Evolutionary conservation across 2,113 vertebrate species (phyloP).

Genomic region (Bubo blakistoni): DNA sequence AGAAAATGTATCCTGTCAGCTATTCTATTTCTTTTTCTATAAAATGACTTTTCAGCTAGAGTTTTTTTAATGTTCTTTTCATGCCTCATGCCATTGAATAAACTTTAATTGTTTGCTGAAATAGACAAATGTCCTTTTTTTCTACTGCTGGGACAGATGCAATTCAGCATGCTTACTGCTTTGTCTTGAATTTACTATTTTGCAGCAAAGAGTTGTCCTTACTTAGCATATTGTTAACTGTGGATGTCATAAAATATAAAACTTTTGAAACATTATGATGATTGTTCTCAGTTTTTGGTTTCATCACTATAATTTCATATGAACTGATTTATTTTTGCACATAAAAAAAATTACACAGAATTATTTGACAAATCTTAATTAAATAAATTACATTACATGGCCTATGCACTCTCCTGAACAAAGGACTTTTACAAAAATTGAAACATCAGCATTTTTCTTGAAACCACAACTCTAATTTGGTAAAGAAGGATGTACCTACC

Average conservation of each 20-base stretch:
- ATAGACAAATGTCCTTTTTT: not conserved
- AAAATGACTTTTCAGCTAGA: not conserved
- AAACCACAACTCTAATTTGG: not conserved
- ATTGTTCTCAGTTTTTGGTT: not conserved
- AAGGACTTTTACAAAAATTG: not conserved
- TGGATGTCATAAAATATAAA: not conserved
- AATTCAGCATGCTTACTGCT: not conserved
- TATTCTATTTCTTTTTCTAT: not conserved
- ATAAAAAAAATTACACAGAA: not conserved
- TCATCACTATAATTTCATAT: not conserved
- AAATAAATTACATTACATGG: not conserved
- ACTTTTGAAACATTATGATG: not conserved
- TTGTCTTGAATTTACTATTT: not conserved
- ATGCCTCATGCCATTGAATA: not conserved
- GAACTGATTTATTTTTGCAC: not conserved
- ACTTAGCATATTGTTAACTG: not conserved
- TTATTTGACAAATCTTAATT: not conserved
- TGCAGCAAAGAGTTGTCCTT: not conserved
- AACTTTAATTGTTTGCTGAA: not conserved
- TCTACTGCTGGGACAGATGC: not conserved
- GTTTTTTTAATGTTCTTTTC: not conserved
- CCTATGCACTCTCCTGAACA: not conserved
- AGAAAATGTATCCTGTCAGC: not conserved
- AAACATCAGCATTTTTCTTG: not conserved
- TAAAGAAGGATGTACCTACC: fast-evolving